A percentile compares a stretch with the other conserved stretches of the same genome.
Conservation (phyloP, 2,797 vertebrate genomes). For the Orestias chungarensis region DNA sequence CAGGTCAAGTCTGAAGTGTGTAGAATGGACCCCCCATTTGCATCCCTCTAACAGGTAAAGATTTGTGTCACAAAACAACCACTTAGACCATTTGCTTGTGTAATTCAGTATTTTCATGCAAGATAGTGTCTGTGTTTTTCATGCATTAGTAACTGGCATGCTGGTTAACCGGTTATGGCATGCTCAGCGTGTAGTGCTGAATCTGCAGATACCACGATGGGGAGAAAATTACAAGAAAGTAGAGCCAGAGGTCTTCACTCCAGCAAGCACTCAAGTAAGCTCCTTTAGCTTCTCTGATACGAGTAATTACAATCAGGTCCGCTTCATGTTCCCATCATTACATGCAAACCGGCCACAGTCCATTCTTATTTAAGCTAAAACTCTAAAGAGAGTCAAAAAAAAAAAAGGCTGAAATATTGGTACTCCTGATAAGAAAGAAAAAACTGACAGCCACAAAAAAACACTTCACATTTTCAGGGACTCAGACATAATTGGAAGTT, state of each 20-base stretch:
- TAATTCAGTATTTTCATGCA: neutral
- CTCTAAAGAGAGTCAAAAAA: neutral
- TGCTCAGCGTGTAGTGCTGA: slow-evolving; percentile 42
- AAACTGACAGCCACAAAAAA: neutral
- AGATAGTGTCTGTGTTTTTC: slow-evolving; percentile 19
- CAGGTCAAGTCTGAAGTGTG: neutral
- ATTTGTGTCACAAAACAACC: neutral
- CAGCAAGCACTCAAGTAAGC: slow-evolving; percentile 26
- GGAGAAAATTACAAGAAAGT: slow-evolving; percentile 15
- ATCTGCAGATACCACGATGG: slow-evolving; percentile 51
- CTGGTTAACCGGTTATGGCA: slow-evolving; percentile 30
- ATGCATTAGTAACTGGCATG: slow-evolving; percentile 32
- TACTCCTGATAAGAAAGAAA: neutral
- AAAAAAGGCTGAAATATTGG: neutral
- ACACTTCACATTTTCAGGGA: neutral
- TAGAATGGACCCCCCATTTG: neutral
- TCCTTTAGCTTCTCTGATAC: slow-evolving; percentile 39
- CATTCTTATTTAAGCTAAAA: slow-evolving; percentile 11
- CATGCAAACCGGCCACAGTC: slow-evolving; percentile 10
- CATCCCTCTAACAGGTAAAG: neutral
- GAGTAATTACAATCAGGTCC: slow-evolving; percentile 45
- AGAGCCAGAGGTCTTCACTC: slow-evolving; percentile 30
- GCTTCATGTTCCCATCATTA: slow-evolving; percentile 12
- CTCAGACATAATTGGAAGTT: neutral
- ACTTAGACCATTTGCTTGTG: neutral